Evolutionary conservation across 2,113 vertebrate genomes (phyloP), one percentile per base, ranked within the genome.

Genomic region (Onychorhynchus coronatus): DNA sequence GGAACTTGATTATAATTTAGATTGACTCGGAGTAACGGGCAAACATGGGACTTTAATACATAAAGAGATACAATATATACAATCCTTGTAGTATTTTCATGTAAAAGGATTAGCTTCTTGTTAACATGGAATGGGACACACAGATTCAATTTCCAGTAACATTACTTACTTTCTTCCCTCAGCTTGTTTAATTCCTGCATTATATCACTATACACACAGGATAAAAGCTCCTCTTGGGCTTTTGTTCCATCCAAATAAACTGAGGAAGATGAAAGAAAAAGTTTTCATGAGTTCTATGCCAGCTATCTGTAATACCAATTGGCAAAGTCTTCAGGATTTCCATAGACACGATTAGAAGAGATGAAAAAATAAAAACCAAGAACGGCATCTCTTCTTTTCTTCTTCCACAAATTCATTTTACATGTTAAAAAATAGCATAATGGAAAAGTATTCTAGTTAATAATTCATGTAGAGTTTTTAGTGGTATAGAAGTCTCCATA

Each of bases 191-290:
- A 96, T 96, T 98, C 97, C 77, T 97, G 56, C 63, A 79, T 86
- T 87, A 99, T 81, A 91, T 99, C 98, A 94, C 95, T 81, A 97
- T 96, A 98, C 22, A 99, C 97, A 91, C 50, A 89, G 55, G 95
- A 95, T 90, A 98, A 96, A 77, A 99, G 97, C 35, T 98, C 98
- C 28, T 99, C 98, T 80, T 98, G 98, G 58, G 98, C 91, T 95
- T 98, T 98, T 76, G 98, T 98, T 91, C 99, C 99, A 98, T 99
- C 98, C 87, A 99, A 96, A 96, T 98, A 98, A 88, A 98, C 99
- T 99, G 79, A 71, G 73, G 79, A 91, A 79, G 22, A 87, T 24
- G 28, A 91, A 87, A 87, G 22, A 84, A 62, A 68, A 86, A 25
- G 52, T 28, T 46, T 61, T 61, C 28, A 52, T 80, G 47, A 56